Evolutionary conservation across 2,113 vertebrate genomes (phyloP).

Genomic region (Hippoglossus stenolepis): DNA sequence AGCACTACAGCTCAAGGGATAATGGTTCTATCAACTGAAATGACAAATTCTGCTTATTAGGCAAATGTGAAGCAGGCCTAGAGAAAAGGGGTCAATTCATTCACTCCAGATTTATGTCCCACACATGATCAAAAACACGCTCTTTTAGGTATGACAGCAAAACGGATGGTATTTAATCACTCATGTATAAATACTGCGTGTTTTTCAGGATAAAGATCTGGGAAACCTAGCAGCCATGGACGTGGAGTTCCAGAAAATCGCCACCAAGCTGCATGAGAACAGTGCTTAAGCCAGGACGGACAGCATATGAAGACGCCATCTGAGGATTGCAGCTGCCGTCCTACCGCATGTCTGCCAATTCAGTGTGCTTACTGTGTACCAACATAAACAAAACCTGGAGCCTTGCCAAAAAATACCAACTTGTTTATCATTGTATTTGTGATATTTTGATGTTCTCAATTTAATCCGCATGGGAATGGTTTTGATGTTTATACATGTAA

Average conservation of each 20-base stretch:
- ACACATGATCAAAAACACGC: too few species aligned
- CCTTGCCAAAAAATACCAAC: conserved; percentile 50
- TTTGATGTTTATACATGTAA: conserved; percentile 68
- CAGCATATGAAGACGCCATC: too few species aligned
- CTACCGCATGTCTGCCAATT: conserved; percentile 28
- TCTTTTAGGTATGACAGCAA: too few species aligned
- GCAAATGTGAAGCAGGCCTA: not conserved
- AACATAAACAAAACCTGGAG: conserved; percentile 27
- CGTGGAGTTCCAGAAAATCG: conserved; percentile 91
- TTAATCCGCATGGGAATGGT: conserved; percentile 85
- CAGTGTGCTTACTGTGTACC: conserved; percentile 49
- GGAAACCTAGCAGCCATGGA: conserved; percentile 92
- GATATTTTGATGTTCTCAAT: conserved; percentile 79
- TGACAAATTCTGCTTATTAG: conserved; percentile 10
- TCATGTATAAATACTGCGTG: conserved; percentile 2
- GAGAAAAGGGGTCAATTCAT: not conserved
- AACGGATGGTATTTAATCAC: not conserved
- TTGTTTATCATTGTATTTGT: conserved; percentile 70
- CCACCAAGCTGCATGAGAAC: conserved; percentile 86
- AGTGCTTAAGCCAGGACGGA: conserved; percentile 55
- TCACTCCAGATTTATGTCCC: not conserved
- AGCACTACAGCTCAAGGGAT: not conserved
- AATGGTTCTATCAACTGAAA: not conserved
- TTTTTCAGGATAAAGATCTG: conserved; percentile 87
- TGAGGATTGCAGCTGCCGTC: not conserved